Evolutionary conservation across 1,140 invertebrate species (phyloP).

Genomic region (Sycophila sp.): DNA sequence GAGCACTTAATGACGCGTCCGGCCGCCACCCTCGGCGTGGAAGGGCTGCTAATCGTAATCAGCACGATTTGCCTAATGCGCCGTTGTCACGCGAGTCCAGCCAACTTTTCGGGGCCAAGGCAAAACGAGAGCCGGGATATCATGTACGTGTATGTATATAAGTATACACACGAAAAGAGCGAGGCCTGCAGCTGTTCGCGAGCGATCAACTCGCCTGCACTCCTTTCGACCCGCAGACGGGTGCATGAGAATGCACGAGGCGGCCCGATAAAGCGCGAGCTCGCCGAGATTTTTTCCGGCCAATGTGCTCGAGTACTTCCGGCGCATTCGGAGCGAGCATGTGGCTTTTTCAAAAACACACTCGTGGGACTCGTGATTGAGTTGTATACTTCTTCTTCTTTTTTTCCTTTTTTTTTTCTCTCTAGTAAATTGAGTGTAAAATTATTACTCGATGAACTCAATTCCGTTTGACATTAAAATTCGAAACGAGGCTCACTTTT

Average conservation of each 20-base stretch:
- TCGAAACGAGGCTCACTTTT: no score
- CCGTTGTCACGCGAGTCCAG: constrained; percentile 35
- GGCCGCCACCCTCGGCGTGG: no score
- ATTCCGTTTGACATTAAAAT: no score
- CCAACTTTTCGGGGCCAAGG: no score
- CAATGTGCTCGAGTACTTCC: background rate
- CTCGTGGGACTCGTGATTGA: background rate
- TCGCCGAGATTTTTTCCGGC: background rate
- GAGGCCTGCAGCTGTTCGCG: background rate
- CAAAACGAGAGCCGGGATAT: no score
- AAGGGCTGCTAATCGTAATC: constrained; percentile 34
- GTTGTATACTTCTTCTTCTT: background rate
- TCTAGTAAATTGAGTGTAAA: no score
- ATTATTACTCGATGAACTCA: background rate
- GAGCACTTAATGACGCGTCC: constrained; percentile 26
- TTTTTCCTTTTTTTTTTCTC: background rate
- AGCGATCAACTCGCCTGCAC: background rate
- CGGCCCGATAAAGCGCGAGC: no score
- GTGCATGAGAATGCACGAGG: background rate
- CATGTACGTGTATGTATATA: background rate
- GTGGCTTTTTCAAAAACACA: background rate
- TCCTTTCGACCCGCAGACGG: background rate
- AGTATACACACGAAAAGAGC: background rate
- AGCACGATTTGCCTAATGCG: constrained; percentile 27
- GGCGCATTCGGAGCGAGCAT: background rate